These are phyloP conservation scores for Drosophila mimica DNA, from an alignment of 2,888 invertebrate species.

Conservation along the genomic window DNA sequence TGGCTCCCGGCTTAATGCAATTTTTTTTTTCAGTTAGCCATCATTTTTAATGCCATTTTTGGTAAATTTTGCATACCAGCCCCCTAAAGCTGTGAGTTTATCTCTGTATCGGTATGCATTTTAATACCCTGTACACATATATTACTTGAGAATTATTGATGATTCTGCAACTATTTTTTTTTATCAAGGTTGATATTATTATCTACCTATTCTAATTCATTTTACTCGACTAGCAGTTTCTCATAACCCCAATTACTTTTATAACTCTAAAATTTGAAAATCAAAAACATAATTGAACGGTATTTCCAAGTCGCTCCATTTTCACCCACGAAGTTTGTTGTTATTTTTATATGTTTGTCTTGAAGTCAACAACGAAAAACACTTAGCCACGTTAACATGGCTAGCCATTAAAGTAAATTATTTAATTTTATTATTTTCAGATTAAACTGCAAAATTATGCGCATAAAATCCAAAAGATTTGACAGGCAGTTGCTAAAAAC, in stretches of 20 bases:
- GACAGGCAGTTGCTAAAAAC: conserved; percentile 53
- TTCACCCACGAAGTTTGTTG: conserved; percentile 1
- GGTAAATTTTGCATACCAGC: conserved; percentile 61
- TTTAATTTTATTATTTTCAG: conserved; percentile 73
- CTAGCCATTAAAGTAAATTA: conserved; percentile 74
- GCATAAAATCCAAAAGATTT: conserved; percentile 52
- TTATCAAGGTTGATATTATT: neutral
- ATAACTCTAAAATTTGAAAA: neutral
- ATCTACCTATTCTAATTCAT: neutral
- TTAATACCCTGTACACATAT: conserved; percentile 24
- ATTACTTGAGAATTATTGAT: neutral
- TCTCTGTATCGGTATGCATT: conserved; percentile 10
- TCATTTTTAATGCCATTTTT: conserved; percentile 61
- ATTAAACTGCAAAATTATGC: conserved; percentile 66
- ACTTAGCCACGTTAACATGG: conserved; percentile 76
- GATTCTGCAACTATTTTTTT: neutral
- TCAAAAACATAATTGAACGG: neutral
- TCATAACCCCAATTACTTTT: neutral
- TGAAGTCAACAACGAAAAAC: conserved; percentile 76
- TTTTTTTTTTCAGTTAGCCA: conserved; percentile 30
- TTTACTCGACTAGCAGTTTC: neutral
- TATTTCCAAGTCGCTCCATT: conserved; percentile 10
- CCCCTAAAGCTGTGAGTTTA: conserved; percentile 14
- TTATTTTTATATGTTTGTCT: conserved; percentile 38
- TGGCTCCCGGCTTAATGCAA: conserved; percentile 60